Base-by-base conservation (phyloP, 2,797 vertebrate genomes). In the Danio tinwini region DNA sequence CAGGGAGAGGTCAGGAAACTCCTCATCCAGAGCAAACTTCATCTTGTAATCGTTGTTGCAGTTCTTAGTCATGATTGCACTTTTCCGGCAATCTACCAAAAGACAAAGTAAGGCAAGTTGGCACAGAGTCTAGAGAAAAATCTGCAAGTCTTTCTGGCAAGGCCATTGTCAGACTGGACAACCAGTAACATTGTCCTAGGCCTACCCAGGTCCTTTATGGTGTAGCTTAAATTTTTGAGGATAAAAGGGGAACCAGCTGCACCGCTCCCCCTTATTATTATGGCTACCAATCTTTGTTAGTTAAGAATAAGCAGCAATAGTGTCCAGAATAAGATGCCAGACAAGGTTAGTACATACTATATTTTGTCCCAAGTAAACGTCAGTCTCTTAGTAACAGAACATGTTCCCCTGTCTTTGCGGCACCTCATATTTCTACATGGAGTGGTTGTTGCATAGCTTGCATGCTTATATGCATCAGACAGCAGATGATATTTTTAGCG, bases 21-120 rank as follows among this genome's bases (percentile, higher is more conserved):
- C 97, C 1, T 97, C 96, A 9, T 96, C 95, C 0, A 77, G 0
- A 0, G 90, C 67, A 91, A 93, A 98, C 89, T 97, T 97, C 89
- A 94, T 89, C 85, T 98, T 98, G 89, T 87, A 90, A 89, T 97
- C 96, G 80, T 98, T 98, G 90, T 98, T 94, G 81, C 94, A 95
- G 91, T 94, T 95, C 90, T 98, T 91, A 86, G 96, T 85, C 97
- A 98, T 98, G 94, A 90, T 71, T 95, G 93, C 83, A n/a, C 75
- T 87, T 90, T 39, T 89, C 85, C 83, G 76, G 88, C 85, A 86
- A 87, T 87, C 94, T 96, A 86, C 6, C 0, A 44, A 72, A 50
- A 12, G 56, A 74, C 7, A 64, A 50, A 61, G 13, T 17, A 69
- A 50, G 9, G 11, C 7, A 50, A 39, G 45, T 55, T 70, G 7